Evolutionary conservation across 1,140 invertebrate genomes (phyloP).

Genomic region (Plutomurus gul): DNA sequence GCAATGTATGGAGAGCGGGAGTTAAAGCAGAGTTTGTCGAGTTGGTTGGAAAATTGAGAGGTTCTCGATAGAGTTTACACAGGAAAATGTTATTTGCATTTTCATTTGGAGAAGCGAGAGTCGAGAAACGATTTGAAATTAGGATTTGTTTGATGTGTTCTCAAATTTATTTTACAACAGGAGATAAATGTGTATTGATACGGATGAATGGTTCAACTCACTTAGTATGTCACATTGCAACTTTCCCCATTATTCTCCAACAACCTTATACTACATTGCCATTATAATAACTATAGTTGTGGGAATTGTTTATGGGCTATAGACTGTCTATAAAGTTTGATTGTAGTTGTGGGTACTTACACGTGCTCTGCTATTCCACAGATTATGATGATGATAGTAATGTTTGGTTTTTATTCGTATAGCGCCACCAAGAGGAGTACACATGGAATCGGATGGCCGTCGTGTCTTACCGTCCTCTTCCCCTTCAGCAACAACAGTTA

Average conservation of each 20-base stretch:
- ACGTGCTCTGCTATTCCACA: background rate
- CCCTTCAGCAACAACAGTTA: conserved; percentile 55
- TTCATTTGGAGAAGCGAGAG: conserved; percentile 33
- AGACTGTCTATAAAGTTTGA: background rate
- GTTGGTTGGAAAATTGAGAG: background rate
- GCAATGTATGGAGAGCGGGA: background rate
- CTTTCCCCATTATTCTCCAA: too few relatives aligned
- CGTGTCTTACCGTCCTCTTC: conserved; percentile 52
- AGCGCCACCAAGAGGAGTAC: conserved; percentile 53
- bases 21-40: conserved; percentile 6
- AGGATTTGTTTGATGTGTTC: conserved; percentile 29
- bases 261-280: background rate
- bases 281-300: background rate
- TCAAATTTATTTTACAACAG: conserved; percentile 25
- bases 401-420: conserved; percentile 37
- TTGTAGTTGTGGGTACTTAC: background rate
- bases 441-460: conserved; percentile 54
- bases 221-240: background rate
- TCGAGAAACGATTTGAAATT: conserved; percentile 26
- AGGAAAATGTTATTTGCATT: conserved; percentile 42
- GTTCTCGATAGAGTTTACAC: background rate
- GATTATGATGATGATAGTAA: background rate
- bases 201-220: background rate
- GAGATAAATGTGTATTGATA: conserved; percentile 22
- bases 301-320: conserved; percentile 8